phyloP scores from a whole-genome alignment of 2,888 invertebrate species.

The Oscheius sp. region DNA sequence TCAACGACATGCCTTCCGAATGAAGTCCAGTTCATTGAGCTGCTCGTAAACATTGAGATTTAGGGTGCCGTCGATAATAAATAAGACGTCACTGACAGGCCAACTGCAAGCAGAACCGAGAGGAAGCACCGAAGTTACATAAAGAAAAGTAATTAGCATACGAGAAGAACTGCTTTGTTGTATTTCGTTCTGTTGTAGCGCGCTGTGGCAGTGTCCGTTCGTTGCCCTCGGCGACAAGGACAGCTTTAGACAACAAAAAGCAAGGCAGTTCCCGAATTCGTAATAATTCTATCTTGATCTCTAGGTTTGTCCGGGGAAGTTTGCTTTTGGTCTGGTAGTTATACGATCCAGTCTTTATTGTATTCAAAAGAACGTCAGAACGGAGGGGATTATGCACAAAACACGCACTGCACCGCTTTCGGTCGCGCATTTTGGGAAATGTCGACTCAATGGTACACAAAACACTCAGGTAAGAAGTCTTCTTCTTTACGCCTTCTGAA shows the following conservation, averaged over 20 bases:
- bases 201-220: conserved; percentile 17
- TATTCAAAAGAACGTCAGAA: conserved; percentile 18
- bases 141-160: conserved; percentile 16
- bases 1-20: conserved; percentile 43
- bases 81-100: conserved; percentile 64
- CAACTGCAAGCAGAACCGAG: conserved; percentile 45
- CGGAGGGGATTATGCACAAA: conserved; percentile 18
- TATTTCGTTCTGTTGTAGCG: conserved; percentile 20
- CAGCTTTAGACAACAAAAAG: conserved; percentile 8
- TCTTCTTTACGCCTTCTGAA: background rate
- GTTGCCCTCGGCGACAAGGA: conserved; percentile 34
- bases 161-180: conserved; percentile 3
- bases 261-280: background rate
- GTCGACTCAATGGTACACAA: conserved; percentile 17
- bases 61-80: conserved; percentile 64
- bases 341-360: background rate
- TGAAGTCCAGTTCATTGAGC: conserved; percentile 50
- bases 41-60: conserved; percentile 60
- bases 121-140: background rate
- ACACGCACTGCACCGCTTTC: background rate
- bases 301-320: background rate
- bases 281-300: background rate
- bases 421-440: background rate
- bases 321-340: background rate
- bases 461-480: conserved; percentile 2